Evolutionary conservation across 1,140 invertebrate species (phyloP).

Genomic region (Leptonema lineaticorne): DNA sequence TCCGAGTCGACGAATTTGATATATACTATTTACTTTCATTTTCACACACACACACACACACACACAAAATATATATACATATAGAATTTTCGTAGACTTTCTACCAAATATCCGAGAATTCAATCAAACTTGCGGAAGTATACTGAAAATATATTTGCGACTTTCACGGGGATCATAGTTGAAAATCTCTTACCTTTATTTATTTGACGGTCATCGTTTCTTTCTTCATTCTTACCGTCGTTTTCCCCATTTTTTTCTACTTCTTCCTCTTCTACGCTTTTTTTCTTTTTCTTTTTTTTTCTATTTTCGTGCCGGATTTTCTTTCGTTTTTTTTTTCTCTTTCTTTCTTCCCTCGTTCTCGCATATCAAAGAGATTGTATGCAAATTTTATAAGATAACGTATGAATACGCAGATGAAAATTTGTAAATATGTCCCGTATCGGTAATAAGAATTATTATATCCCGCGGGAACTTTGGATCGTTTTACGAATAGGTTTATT

Average conservation of each 20-base stretch:
- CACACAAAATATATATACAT: neutral
- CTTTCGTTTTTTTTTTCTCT: neutral
- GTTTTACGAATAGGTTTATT: too few species aligned
- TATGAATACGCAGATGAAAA: too few species aligned
- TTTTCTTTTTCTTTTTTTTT: neutral
- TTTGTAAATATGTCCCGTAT: too few species aligned
- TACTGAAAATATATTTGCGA: slow-evolving; percentile 18
- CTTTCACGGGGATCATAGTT: neutral
- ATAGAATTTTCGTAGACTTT: neutral
- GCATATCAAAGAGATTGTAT: slow-evolving; percentile 2
- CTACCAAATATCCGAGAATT: slow-evolving; percentile 12
- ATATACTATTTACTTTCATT: too few species aligned
- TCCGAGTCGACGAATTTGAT: too few species aligned
- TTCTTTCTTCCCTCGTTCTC: too few species aligned
- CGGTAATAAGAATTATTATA: too few species aligned
- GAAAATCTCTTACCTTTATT: slow-evolving; percentile 9
- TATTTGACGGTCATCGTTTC: slow-evolving; percentile 8
- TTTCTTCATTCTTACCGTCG: neutral
- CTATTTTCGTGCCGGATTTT: neutral
- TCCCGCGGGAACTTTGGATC: too few species aligned
- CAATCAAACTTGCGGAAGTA: slow-evolving; percentile 17
- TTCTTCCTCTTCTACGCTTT: neutral
- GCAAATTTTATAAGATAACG: neutral
- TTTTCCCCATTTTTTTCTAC: neutral
- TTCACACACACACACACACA: too few species aligned